Base-by-base conservation (phyloP, 2,888 invertebrate species). In the Linnaemya vulpina region DNA sequence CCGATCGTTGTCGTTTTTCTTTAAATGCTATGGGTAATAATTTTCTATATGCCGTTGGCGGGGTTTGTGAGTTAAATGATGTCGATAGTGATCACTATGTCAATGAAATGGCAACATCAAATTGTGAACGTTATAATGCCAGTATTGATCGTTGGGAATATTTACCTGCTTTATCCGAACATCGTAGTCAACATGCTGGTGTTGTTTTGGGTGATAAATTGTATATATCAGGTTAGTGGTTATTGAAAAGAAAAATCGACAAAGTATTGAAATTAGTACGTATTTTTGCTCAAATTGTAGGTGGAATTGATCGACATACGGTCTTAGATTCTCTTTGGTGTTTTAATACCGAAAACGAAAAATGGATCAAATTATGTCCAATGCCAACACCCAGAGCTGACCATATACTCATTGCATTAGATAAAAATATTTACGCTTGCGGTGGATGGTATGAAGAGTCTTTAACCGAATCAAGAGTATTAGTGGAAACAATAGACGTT, bases 1-100 rank as follows among this genome's bases (percentile, higher is more conserved):
- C 94, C 65, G 95, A 95, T 89, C 92, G 95, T 43, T 95, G 95
- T 87, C 92, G 95, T 8, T 95, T 95, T 90, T 94, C 95, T 0
- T 90, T 95, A 67, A 95, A 94, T 88, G 94, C 94, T 0, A 93
- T 95, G 49, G 91, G 91, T 30, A 89, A 87, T 4, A 89, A 91
- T 70, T 89, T 89, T 88, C 90, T 95, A 55, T 95, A 94, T 89
- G 95, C 95, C 0, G 94, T 95, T 55, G 95, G 95, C 2, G 95
- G 95, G 2, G 94, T 94, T 13, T 94, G 93, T 81, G 95, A 95
- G 89, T 93, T 93, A 20, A 93, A 94, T 83, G 93, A 93, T 51
- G 93, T 92, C 25, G 92, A 91, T 74, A 89, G 88, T 8, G 91
- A 92, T 40, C 89, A 89, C 22, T 93, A 93, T 87, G 77, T 84